Evolutionary conservation across 1,140 invertebrate species (phyloP).

Genomic region (Arctopsyche grandis): DNA sequence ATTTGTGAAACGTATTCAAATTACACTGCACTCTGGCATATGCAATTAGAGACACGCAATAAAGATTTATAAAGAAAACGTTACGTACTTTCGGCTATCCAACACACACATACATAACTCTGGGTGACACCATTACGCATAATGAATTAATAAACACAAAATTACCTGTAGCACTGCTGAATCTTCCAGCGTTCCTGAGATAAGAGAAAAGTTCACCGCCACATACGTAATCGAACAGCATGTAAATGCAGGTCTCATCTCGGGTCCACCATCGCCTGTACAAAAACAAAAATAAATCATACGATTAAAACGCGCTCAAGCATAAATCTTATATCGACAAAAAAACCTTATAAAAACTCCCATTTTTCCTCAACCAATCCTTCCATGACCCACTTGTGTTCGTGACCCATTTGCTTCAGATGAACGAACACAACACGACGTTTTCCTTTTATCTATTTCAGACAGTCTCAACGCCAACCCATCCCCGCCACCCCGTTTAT

Average conservation of each 20-base stretch:
- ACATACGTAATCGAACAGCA: slow-evolving; percentile 93
- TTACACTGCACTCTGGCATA: too few species aligned
- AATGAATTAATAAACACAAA: background rate
- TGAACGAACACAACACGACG: background rate
- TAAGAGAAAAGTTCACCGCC: slow-evolving; percentile 97
- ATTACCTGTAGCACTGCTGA: slow-evolving; percentile 83
- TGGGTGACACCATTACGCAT: too few species aligned
- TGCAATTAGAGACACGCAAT: too few species aligned
- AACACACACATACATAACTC: too few species aligned
- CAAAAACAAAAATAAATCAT: slow-evolving; percentile 55
- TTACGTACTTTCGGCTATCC: too few species aligned
- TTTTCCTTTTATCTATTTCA: slow-evolving; percentile 19
- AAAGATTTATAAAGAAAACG: too few species aligned
- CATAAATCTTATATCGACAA: background rate
- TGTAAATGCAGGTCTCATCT: slow-evolving; percentile 88
- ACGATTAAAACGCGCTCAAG: background rate
- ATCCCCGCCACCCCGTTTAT: too few species aligned
- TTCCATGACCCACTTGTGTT: slow-evolving; percentile 2
- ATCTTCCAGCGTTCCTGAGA: slow-evolving; percentile 90
- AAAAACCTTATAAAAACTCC: background rate
- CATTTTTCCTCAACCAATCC: background rate
- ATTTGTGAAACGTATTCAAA: too few species aligned
- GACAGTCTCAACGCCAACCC: background rate
- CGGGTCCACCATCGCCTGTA: slow-evolving; percentile 90
- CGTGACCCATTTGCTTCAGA: slow-evolving; percentile 12